Percentiles rank a stretch among this genome's conserved stretches.
Evolutionary conservation across 2,888 invertebrate genomes (phyloP).

Genomic region (Coenonympha glycerion): DNA sequence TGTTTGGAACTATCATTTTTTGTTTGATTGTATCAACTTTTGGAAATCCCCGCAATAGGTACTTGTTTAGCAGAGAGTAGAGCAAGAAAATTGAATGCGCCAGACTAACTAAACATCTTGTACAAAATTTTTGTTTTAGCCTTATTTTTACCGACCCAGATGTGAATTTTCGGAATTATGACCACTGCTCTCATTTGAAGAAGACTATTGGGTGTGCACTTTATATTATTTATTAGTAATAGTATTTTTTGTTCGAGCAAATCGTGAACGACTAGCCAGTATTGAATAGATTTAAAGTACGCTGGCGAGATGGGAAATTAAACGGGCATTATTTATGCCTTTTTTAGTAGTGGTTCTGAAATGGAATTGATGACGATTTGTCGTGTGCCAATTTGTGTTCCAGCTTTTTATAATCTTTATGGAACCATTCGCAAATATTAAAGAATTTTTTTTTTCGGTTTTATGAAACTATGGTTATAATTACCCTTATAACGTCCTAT

Average conservation of each 20-base stretch:
- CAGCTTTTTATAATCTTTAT: neutral
- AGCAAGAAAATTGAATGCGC: conserved; percentile 20
- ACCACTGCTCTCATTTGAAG: conserved; percentile 1
- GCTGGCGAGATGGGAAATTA: neutral
- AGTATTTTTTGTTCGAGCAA: conserved; percentile 3
- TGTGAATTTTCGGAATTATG: conserved; percentile 8
- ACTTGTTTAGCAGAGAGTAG: conserved; percentile 29
- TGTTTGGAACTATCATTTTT: conserved; percentile 43
- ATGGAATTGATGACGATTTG: neutral
- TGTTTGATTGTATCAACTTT: conserved; percentile 38
- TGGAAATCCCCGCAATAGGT: conserved; percentile 53
- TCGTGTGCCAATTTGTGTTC: conserved; percentile 4
- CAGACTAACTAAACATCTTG: conserved; percentile 5
- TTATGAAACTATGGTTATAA: too few relatives aligned
- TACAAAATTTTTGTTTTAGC: conserved; percentile 4
- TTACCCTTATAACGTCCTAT: too few relatives aligned
- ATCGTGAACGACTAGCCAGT: neutral
- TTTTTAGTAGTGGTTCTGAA: neutral
- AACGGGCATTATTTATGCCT: conserved; percentile 2
- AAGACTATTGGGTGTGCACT: conserved; percentile 4
- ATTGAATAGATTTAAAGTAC: conserved; percentile 1
- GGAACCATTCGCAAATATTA: neutral
- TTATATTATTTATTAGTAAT: neutral
- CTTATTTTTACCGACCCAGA: conserved; percentile 17
- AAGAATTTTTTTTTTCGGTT: neutral